Conservation (phyloP, 2,113 vertebrate genomes). For the Tyrannus savana region DNA sequence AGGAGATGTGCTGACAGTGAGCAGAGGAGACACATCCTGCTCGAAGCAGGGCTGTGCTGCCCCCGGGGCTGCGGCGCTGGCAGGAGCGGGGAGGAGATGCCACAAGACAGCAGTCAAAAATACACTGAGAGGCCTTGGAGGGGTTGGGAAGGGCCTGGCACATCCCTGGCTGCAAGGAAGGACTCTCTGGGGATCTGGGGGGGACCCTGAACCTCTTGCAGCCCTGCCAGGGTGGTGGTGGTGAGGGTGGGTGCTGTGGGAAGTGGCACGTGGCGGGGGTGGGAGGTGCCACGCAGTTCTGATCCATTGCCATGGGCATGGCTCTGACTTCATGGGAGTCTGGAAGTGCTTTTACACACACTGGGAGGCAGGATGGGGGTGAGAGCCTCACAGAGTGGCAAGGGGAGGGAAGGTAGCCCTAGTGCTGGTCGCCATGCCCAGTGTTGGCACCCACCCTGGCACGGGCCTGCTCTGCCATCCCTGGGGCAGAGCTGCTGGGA, state of each 20-base stretch:
- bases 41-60: neutral
- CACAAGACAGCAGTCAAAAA: neutral
- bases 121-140: accelerated
- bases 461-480: neutral
- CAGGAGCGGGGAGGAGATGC: neutral
- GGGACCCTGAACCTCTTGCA: too few species aligned
- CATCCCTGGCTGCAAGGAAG: neutral
- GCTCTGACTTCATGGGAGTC: accelerated
- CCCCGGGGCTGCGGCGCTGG: neutral
- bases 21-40: neutral
- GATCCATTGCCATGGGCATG: accelerated
- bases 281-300: too few species aligned
- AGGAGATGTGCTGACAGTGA: accelerated
- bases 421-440: neutral
- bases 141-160: neutral
- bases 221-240: neutral
- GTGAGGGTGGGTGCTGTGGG: accelerated
- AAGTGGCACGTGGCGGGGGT: neutral
- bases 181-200: neutral
- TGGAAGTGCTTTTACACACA: neutral
- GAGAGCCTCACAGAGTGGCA: neutral
- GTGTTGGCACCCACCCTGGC: neutral
- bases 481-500: neutral
- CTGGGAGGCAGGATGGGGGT: neutral
- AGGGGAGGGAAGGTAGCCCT: too few species aligned